Base-by-base conservation (phyloP, 1,140 invertebrate species). In the Heliothis subflexa region DNA sequence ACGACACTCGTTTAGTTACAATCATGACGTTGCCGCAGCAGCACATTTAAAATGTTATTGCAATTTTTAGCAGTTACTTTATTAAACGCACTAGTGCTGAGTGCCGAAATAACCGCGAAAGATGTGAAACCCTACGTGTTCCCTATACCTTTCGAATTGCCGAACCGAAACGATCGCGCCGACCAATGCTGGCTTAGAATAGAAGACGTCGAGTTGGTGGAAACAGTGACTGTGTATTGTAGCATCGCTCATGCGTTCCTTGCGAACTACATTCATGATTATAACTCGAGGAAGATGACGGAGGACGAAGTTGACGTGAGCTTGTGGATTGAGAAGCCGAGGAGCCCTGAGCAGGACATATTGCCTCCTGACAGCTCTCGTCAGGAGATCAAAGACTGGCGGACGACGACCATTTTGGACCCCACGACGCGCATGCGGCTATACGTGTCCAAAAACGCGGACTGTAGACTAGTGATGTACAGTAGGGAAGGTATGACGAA, bases 31-130 rank as follows among this genome's bases (percentile, higher is more conserved):
- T 81, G 91, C 13, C 73, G 79, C 64, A 85, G 82, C 83, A 83
- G 80, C 81, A 93, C 92, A 89, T 83, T 89, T 88, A 93, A 93
- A 94, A 94, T 94, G 93, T 93, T 93, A 89, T 76, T 89, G 64
- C 73, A 78, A 55, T 33, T 86, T 21, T 40, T 92, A 25, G 73
- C 90, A 7, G 72, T 75, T 18, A 83, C 73, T 64, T 74, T 82
- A 71, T 72, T 87, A 16, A 61, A 89, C 75, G 64, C 73, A 21
- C 50, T 81, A 72, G 87, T 83, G 57, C 61, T 83, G 59, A 68
- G 79, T 55, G 72, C 81, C 64, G 81, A 87, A 57, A 79, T 61
- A 13, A 74, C 74, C 62, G 73, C 74, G 12, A 84, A 84, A 61
- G 78, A 83, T 14, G 78, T 78, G 0, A 91, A 85, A 77, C 86